phyloP scores from a whole-genome alignment of 2,888 invertebrate genomes.

The Sclerodermus sp. region DNA sequence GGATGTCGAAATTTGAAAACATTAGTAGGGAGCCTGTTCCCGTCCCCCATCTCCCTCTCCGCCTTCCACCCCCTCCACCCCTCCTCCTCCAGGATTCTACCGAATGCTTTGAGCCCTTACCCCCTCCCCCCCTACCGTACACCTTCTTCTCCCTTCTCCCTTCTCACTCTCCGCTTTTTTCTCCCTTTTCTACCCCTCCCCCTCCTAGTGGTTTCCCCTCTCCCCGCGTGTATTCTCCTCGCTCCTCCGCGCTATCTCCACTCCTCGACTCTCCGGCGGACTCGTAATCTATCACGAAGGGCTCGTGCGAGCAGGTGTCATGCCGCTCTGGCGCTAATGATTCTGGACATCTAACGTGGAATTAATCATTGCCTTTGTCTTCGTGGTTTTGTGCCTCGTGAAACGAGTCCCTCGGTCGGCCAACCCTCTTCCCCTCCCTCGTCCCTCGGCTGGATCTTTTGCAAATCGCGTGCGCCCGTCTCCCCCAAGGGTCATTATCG shows the following conservation, averaged over 20 bases:
- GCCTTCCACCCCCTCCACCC: no score
- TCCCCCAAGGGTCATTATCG: slow-evolving; percentile 7
- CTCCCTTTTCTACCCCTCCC: slow-evolving; percentile 10
- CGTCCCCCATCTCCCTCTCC: no score
- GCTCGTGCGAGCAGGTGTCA: slow-evolving; percentile 55
- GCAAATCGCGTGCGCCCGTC: slow-evolving; percentile 4
- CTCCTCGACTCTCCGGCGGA: slow-evolving; percentile 9
- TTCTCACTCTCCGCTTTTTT: not conserved
- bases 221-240: slow-evolving; percentile 10
- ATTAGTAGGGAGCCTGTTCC: no score
- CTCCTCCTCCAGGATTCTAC: no score
- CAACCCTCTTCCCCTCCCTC: not conserved
- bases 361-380: slow-evolving; percentile 57
- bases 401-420: no score
- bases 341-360: slow-evolving; percentile 50
- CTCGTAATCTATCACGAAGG: slow-evolving; percentile 52
- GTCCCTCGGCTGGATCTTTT: slow-evolving; percentile 6
- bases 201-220: slow-evolving; percentile 12
- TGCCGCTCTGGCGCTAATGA: slow-evolving; percentile 53
- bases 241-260: slow-evolving; percentile 5
- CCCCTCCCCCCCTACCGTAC: not conserved
- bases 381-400: slow-evolving; percentile 28
- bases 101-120: no score
- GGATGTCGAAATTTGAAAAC: slow-evolving; percentile 48
- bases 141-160: not conserved